phyloP scores from a whole-genome alignment of 2,888 invertebrate species.

The Eugnorisma glareosa region DNA sequence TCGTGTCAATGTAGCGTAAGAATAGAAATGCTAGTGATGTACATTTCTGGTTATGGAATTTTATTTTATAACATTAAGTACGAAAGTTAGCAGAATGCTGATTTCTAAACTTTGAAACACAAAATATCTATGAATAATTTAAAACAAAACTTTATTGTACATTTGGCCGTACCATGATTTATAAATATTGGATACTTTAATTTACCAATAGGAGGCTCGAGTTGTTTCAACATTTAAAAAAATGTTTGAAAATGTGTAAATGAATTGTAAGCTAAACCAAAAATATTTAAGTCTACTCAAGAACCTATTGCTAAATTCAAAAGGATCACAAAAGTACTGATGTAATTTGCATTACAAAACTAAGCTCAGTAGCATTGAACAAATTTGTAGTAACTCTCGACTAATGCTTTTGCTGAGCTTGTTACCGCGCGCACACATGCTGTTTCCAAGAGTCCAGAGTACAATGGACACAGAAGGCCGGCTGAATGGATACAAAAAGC shows the following conservation, averaged over 20 bases:
- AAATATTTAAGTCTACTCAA: constrained; percentile 8
- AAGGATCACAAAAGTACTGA: constrained; percentile 7
- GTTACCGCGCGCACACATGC: neutral
- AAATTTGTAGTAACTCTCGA: neutral
- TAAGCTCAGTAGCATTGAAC: constrained; percentile 9
- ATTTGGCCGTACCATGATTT: neutral
- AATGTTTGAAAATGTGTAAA: neutral
- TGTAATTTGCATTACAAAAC: constrained; percentile 6
- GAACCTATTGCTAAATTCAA: constrained; percentile 32
- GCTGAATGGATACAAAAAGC: neutral
- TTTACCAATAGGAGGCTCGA: constrained; percentile 22
- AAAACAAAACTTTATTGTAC: neutral
- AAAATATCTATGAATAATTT: neutral
- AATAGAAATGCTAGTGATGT: constrained; percentile 61
- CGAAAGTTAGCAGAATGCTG: neutral
- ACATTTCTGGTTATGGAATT: constrained; percentile 39
- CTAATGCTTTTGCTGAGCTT: neutral
- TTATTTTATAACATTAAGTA: constrained; percentile 11
- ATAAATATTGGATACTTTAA: neutral
- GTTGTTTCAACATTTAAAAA: neutral
- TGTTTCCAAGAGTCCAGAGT: neutral
- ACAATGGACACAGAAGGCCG: neutral
- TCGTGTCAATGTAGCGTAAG: constrained; percentile 59
- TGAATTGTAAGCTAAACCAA: neutral
- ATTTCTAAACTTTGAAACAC: constrained; percentile 16